Conservation (phyloP, 1,140 invertebrate species). For the Rhysida immarginata region DNA sequence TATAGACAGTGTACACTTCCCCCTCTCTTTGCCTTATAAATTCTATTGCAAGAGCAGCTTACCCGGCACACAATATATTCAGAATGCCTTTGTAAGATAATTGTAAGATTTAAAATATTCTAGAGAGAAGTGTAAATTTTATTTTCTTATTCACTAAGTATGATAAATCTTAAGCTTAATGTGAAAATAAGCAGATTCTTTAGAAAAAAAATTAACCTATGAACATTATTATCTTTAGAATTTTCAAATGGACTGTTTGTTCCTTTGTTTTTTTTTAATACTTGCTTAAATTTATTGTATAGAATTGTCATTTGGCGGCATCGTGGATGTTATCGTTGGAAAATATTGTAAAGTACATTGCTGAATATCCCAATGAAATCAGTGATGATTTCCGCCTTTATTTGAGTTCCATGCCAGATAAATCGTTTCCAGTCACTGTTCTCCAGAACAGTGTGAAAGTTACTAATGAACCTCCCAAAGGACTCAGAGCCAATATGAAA, state of each 20-base stretch:
- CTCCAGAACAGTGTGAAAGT: slow-evolving; percentile 35
- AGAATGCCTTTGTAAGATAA: too few relatives aligned
- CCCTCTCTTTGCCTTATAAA: too few relatives aligned
- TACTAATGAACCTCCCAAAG: slow-evolving; percentile 34
- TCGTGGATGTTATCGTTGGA: slow-evolving; percentile 34
- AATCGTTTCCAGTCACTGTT: background rate
- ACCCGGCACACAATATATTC: too few relatives aligned
- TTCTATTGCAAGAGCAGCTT: too few relatives aligned
- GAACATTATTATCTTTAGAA: too few relatives aligned
- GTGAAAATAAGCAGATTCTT: too few relatives aligned
- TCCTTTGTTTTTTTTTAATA: slow-evolving; percentile 46
- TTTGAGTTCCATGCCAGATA: background rate
- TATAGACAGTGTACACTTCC: too few relatives aligned
- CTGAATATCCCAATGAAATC: background rate
- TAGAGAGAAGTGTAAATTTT: too few relatives aligned
- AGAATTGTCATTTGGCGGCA: slow-evolving; percentile 29
- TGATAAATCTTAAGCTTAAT: too few relatives aligned
- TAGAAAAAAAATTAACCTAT: too few relatives aligned
- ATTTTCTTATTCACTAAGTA: too few relatives aligned
- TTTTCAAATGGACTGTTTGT: slow-evolving; percentile 50
- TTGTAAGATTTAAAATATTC: too few relatives aligned
- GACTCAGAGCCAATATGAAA: slow-evolving; percentile 46
- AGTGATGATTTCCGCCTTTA: background rate
- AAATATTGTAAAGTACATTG: slow-evolving; percentile 11
- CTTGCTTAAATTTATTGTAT: slow-evolving; percentile 37